These are phyloP conservation scores for Fissipunctia ypsillon DNA, from an alignment of 2,888 invertebrate species.

Conservation along the genomic window DNA sequence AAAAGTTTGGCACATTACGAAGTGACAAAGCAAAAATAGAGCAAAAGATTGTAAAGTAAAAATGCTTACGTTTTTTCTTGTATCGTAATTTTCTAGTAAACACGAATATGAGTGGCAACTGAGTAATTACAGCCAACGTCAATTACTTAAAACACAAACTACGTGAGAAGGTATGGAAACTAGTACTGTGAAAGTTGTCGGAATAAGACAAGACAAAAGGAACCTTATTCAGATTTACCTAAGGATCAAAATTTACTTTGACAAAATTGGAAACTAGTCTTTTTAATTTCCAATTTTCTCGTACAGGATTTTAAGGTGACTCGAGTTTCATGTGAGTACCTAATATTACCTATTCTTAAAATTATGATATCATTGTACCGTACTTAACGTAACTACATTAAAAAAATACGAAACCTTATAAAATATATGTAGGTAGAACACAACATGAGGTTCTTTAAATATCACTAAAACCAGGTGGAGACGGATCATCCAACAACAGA, in stretches of 20 bases:
- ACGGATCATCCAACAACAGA: not conserved
- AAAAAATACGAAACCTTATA: not conserved
- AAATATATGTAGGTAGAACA: not conserved
- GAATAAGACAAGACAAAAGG: constrained; percentile 20
- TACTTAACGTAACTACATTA: not conserved
- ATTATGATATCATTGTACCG: not conserved
- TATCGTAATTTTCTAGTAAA: constrained; percentile 35
- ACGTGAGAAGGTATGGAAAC: constrained; percentile 63
- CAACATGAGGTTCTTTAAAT: too few relatives aligned
- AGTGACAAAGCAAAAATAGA: constrained; percentile 51
- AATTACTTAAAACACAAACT: constrained; percentile 77
- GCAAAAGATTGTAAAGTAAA: constrained; percentile 23
- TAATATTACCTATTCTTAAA: not conserved
- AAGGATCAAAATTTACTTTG: constrained; percentile 23
- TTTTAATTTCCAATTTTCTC: constrained; percentile 36
- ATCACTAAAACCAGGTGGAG: not conserved
- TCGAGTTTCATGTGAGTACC: constrained; percentile 17
- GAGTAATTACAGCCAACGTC: constrained; percentile 76
- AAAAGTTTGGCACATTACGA: constrained; percentile 54
- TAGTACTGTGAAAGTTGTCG: constrained; percentile 10
- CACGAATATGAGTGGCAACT: constrained; percentile 59
- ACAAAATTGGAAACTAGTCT: constrained; percentile 5
- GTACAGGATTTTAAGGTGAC: constrained; percentile 25
- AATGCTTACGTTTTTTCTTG: constrained; percentile 18
- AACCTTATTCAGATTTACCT: constrained; percentile 23